Base-by-base conservation (phyloP, 1,140 invertebrate species). In the Melitaea cinxia region DNA sequence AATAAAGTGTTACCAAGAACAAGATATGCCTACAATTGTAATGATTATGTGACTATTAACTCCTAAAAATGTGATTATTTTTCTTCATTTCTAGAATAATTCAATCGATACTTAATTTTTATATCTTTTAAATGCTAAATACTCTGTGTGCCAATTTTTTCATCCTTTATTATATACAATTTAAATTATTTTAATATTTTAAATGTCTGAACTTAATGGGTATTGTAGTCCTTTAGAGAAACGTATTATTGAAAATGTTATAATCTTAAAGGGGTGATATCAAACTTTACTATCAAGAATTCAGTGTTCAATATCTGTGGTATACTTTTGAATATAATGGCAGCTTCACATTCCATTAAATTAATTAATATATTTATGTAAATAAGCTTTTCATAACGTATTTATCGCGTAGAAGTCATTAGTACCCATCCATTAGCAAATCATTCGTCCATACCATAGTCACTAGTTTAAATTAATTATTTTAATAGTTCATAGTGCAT, bases 401-500 rank as follows among this genome's bases (percentile, higher is more conserved):
- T 72, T 74, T 65, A 77, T 71, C 68, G 62, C 54, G 62, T 72
- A 68, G 56, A 65, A 68, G 64, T 78, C 65, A 24, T 64, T 55
- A 56, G 26, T 56, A 30, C 52, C 75, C 77, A 83, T 83, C 80
- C 82, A 73, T 65, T 82, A 78, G 79, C 73, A 85, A 88, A 75
- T 65, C 82, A 85, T 90, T 88, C 85, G 85, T 90, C 88, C 85
- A 90, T 85, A 82, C 82, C 80, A 77, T 88, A 90, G 88, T 90
- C 88, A 90, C 66, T 88, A 88, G 82, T 54, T 12, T 83, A 81
- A 64, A 67, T 61, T 69, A 62, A 57, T 72, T 73, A 47, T 42
- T 42, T 73, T 65, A 24, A 57, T 81, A 77, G 71, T 72, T 63
- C 57, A 21, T 67, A 57, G 47, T 50, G 21, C 73, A 71, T 73